phyloP scores from a whole-genome alignment of 2,888 invertebrate species.

The Thymelicus sylvestris region DNA sequence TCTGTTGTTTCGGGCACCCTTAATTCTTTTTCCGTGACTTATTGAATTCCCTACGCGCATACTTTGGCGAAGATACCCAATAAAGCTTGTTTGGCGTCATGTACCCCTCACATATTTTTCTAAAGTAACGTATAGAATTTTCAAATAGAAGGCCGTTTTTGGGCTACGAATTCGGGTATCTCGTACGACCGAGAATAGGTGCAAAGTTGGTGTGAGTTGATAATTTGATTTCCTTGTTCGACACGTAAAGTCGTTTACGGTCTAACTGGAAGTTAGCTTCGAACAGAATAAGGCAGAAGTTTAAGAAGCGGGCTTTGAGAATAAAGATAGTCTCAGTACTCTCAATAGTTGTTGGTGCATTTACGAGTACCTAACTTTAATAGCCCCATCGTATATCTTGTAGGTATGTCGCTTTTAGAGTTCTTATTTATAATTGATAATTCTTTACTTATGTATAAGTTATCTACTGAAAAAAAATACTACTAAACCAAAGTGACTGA shows the following conservation, averaged over 20 bases:
- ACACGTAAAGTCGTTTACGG: constrained; percentile 82
- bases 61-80: constrained; percentile 77
- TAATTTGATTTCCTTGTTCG: constrained; percentile 82
- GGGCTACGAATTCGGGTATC: constrained; percentile 69
- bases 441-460: too few species aligned
- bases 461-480: too few species aligned
- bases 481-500: too few species aligned
- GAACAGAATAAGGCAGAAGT: constrained; percentile 66
- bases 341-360: constrained; percentile 53
- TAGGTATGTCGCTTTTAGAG: too few species aligned
- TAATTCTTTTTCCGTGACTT: constrained; percentile 77
- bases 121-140: constrained; percentile 73
- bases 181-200: constrained; percentile 68
- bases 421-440: background rate
- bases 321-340: constrained; percentile 58
- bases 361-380: constrained; percentile 47
- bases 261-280: constrained; percentile 75
- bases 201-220: constrained; percentile 77
- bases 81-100: constrained; percentile 76
- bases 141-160: constrained; percentile 69
- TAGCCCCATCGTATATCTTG: constrained; percentile 32
- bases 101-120: constrained; percentile 71
- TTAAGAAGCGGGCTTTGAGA: constrained; percentile 54
- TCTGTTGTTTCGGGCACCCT: constrained; percentile 61
- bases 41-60: constrained; percentile 78